Conservation (phyloP, 2,888 invertebrate species). For the Thalpophila matura region DNA sequence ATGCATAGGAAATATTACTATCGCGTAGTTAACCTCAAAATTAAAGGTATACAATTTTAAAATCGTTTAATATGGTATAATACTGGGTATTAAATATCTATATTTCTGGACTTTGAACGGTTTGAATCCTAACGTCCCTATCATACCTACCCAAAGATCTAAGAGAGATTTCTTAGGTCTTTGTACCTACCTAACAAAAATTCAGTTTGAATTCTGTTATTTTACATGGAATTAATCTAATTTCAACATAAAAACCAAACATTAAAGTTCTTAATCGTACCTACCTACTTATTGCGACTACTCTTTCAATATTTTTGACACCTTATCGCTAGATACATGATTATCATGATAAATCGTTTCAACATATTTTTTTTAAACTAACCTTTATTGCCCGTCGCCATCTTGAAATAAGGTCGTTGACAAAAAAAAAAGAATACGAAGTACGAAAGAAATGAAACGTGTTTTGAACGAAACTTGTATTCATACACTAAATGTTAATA, state of each 20-base stretch:
- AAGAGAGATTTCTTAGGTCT: too few species aligned
- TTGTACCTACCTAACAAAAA: too few species aligned
- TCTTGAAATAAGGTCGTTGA: constrained; percentile 41
- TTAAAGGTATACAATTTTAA: too few species aligned
- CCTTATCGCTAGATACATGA: constrained; percentile 2
- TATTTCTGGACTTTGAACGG: too few species aligned
- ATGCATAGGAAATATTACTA: too few species aligned
- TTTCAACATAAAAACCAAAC: not conserved
- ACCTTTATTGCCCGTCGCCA: constrained; percentile 71
- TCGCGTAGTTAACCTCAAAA: too few species aligned
- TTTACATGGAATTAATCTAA: constrained; percentile 17
- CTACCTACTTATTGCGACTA: too few species aligned
- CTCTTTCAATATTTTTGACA: not conserved
- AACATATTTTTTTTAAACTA: constrained; percentile 39
- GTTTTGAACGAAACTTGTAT: constrained; percentile 58
- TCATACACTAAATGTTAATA: constrained; percentile 58
- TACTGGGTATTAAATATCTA: not conserved
- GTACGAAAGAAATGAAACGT: constrained; percentile 52
- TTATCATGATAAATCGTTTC: not conserved
- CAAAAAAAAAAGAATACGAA: constrained; percentile 9
- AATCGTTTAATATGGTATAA: too few species aligned
- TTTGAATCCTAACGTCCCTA: not conserved
- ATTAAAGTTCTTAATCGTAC: not conserved
- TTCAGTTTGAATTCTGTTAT: too few species aligned
- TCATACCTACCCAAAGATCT: not conserved